phyloP scores from a whole-genome alignment of 2,888 invertebrate genomes.

The Sesia apiformis region DNA sequence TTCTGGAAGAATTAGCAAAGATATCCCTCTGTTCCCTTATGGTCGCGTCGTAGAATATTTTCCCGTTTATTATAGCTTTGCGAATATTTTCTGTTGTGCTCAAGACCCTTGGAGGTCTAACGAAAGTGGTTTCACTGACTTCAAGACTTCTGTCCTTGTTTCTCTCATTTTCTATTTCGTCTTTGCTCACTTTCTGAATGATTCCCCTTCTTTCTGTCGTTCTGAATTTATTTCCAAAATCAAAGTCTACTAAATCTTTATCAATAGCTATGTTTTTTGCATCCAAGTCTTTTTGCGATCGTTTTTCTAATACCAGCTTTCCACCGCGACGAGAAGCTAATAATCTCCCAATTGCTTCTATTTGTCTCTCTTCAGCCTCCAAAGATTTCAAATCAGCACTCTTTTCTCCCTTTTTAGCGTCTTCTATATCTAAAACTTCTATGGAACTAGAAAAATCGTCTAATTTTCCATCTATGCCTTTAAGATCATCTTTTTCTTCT shows the following conservation, averaged over 20 bases:
- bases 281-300: slow-evolving; percentile 57
- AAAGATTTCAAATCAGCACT: slow-evolving; percentile 48
- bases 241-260: slow-evolving; percentile 46
- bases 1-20: slow-evolving; percentile 18
- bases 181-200: slow-evolving; percentile 57
- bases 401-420: slow-evolving; percentile 45
- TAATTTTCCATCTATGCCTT: slow-evolving; percentile 61
- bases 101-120: slow-evolving; percentile 55
- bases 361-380: slow-evolving; percentile 65
- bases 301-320: slow-evolving; percentile 51
- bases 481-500: slow-evolving; percentile 30
- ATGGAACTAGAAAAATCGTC: slow-evolving; percentile 55
- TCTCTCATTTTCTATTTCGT: slow-evolving; percentile 52
- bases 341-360: slow-evolving; percentile 63
- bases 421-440: slow-evolving; percentile 62
- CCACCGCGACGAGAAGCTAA: slow-evolving; percentile 52
- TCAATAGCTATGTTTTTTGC: slow-evolving; percentile 49
- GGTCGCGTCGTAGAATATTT: slow-evolving; percentile 64
- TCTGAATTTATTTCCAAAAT: slow-evolving; percentile 53
- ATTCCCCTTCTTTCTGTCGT: slow-evolving; percentile 48
- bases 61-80: slow-evolving; percentile 62
- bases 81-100: slow-evolving; percentile 57
- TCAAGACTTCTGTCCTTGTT: slow-evolving; percentile 52
- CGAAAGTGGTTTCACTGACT: slow-evolving; percentile 62
- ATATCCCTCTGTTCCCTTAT: slow-evolving; percentile 23